Evolutionary conservation across 2,797 vertebrate genomes (phyloP).

Genomic region (Hylomyscus alleni): DNA sequence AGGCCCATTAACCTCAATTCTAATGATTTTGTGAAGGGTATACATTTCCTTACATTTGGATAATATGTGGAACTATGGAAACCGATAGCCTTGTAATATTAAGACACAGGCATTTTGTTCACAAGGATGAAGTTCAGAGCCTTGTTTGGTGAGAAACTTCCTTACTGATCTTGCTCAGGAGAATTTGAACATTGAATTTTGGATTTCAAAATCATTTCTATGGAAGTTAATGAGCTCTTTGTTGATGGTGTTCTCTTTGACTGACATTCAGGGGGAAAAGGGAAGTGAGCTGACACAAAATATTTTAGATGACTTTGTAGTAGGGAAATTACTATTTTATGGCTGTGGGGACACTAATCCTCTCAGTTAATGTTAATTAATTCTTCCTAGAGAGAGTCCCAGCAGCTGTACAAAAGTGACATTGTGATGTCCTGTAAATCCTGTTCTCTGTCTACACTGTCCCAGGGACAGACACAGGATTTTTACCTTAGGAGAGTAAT

Average conservation of each 20-base stretch:
- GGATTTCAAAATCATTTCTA: slow-evolving; percentile 40
- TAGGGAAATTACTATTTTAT: slow-evolving; percentile 65
- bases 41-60: neutral
- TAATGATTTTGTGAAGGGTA: neutral
- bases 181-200: slow-evolving; percentile 13
- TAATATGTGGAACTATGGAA: neutral
- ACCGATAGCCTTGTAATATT: neutral
- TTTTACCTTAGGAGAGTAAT: neutral
- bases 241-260: neutral
- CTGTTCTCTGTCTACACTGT: neutral
- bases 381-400: neutral
- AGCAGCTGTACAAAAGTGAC: neutral
- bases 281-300: slow-evolving; percentile 54
- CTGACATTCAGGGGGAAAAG: slow-evolving; percentile 51
- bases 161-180: neutral
- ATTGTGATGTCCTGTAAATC: neutral
- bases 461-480: neutral
- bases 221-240: slow-evolving; percentile 57
- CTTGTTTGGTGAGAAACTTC: neutral
- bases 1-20: neutral
- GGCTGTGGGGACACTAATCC: neutral
- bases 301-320: slow-evolving; percentile 67
- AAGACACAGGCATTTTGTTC: neutral
- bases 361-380: slow-evolving; percentile 66
- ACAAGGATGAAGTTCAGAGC: neutral